Base-by-base conservation (phyloP, 1,140 invertebrate species). In the Neomicropteryx cornuta region DNA sequence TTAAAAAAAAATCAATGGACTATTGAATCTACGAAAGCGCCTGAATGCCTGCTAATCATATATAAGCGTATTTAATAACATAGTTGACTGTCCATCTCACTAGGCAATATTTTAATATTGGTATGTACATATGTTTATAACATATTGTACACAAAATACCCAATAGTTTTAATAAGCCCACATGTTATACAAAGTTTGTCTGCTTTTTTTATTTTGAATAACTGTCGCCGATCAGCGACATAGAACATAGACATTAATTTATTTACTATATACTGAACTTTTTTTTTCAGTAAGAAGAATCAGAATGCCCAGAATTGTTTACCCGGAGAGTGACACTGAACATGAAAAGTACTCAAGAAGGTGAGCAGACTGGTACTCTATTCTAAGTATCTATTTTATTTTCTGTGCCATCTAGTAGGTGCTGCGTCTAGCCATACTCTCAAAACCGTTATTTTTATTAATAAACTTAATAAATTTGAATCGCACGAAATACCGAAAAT, bases 251-350 rank as follows among this genome's bases (percentile, higher is more conserved):
- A 22, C 22, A 20, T 4, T 27, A 24, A 30, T 5, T 19, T 16
- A 18, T 5, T 19, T 17, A 4, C 18, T 19, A 21, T 47, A 21
- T 45, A 65, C 8, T 36, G 40, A 59, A 60, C 42, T 47, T 43
- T 65, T 57, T 38, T 54, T 58, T 39, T 60, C 62, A 49, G 50
- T 59, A 32, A 51, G 64, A 20, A 53, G 58, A 6, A 64, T 67
- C 31, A 68, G 63, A 45, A 66, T 68, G 66, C 62, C 64, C 46
- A 54, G 64, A 32, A 60, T 68, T 32, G 50, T 68, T 28, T 68
- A 66, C 44, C 64, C 62, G 8, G 66, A 68, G 43, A 68, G 64
- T 53, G 66, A 68, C 33, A 67, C 64, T 2, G 66, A 68, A 41
- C 60, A 62, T 20, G 66, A 68, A 42, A 68, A 68, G 46, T 68